These are phyloP conservation scores for Epinotia brunnichana DNA, from an alignment of 2,888 invertebrate species.

Conservation along the genomic window DNA sequence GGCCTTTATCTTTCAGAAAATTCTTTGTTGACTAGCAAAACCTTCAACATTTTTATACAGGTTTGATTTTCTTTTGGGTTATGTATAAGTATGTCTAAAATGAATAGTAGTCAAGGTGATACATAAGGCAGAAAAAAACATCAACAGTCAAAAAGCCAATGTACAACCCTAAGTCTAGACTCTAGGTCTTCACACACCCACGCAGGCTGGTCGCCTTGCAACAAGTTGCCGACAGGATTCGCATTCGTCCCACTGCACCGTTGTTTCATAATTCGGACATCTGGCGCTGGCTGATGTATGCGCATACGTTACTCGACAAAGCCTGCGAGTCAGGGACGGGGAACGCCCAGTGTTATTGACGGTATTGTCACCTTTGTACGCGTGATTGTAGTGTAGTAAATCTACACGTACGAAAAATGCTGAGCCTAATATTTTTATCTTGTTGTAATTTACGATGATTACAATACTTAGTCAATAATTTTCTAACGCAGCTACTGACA, in stretches of 20 bases:
- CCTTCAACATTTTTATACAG: too few species aligned
- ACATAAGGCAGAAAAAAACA: too few species aligned
- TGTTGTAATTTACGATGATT: not conserved
- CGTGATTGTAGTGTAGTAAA: not conserved
- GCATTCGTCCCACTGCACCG: conserved; percentile 52
- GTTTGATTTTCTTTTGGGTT: too few species aligned
- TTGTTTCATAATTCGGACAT: conserved; percentile 67
- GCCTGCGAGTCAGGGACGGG: conserved; percentile 34
- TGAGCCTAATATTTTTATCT: not conserved
- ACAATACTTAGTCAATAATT: too few species aligned
- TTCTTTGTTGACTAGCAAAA: too few species aligned
- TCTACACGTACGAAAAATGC: not conserved
- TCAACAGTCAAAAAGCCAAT: not conserved
- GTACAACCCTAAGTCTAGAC: conserved; percentile 27
- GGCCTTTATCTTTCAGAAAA: too few species aligned
- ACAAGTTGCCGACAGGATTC: conserved; percentile 45
- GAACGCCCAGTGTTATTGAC: conserved; percentile 34
- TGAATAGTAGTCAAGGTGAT: too few species aligned
- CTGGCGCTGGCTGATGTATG: conserved; percentile 69
- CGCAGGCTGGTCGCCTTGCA: conserved; percentile 42
- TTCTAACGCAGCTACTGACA: too few species aligned
- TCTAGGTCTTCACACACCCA: conserved; percentile 23
- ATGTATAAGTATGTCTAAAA: too few species aligned
- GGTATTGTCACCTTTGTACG: conserved; percentile 18
- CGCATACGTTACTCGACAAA: conserved; percentile 51